phyloP scores from a whole-genome alignment of 2,797 vertebrate species.

The Australoheros facetus region DNA sequence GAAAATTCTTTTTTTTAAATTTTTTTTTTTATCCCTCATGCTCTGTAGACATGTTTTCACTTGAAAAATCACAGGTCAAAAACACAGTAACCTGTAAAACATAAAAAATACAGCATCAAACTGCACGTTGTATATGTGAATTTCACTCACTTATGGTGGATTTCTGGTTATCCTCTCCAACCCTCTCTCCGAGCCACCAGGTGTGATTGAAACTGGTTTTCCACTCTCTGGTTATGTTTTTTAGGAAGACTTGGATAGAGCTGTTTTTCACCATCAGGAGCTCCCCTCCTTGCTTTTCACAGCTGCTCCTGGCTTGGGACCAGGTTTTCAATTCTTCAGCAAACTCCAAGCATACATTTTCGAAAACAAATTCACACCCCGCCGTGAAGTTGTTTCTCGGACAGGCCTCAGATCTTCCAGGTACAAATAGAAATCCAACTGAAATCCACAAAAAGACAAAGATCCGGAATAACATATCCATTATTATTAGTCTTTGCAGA shows the following conservation, averaged over 20 bases:
- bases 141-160: constrained; percentile 64
- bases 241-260: constrained; percentile 52
- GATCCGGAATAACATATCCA: constrained; percentile 54
- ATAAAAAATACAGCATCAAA: background rate
- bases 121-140: background rate
- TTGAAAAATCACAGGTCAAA: background rate
- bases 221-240: constrained; percentile 19
- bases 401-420: constrained; percentile 9
- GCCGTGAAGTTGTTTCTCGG: background rate
- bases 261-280: constrained; percentile 64
- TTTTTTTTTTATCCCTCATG: background rate
- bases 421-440: constrained; percentile 44
- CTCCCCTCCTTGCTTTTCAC: constrained; percentile 65
- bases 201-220: constrained; percentile 29
- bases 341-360: constrained; percentile 71
- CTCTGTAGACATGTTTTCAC: background rate
- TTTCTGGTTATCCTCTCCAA: constrained; percentile 6
- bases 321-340: constrained; percentile 55
- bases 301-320: constrained; percentile 65
- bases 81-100: background rate
- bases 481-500: constrained; percentile 35
- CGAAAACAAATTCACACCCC: constrained; percentile 45
- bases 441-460: constrained; percentile 68
- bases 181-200: constrained; percentile 74
- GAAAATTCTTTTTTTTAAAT: background rate